A percentile compares a stretch with the other conserved stretches of the same genome.
phyloP scores from a whole-genome alignment of 1,140 invertebrate genomes.

The Frieseomelitta varia region DNA sequence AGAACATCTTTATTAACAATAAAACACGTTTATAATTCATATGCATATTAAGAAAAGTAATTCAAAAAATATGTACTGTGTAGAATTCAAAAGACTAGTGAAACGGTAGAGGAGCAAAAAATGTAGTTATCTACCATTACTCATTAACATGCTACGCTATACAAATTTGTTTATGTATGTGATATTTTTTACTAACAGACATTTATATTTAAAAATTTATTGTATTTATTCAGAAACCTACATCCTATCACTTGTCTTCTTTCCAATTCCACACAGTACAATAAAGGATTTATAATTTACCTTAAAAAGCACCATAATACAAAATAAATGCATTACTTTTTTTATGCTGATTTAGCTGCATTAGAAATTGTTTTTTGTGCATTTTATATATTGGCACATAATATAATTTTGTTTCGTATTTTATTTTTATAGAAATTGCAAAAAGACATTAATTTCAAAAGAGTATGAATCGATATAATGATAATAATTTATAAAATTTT shows the following conservation, averaged over 20 bases:
- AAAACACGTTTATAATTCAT: background rate
- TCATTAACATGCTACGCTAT: too few relatives aligned
- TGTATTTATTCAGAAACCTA: too few relatives aligned
- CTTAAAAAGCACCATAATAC: background rate
- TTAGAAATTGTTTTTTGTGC: background rate
- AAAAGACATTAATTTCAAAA: conserved; percentile 25
- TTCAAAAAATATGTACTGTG: background rate
- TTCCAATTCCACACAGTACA: background rate
- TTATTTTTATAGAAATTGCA: background rate
- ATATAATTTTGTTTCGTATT: background rate
- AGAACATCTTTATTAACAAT: background rate
- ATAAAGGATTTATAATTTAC: conserved; percentile 17
- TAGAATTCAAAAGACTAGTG: too few relatives aligned
- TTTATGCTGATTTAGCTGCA: background rate
- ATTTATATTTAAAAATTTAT: too few relatives aligned
- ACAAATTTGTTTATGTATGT: too few relatives aligned
- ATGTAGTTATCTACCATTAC: too few relatives aligned
- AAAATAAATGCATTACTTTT: conserved; percentile 34
- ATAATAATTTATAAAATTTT: conserved; percentile 37
- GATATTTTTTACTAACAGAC: too few relatives aligned
- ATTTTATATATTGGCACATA: background rate
- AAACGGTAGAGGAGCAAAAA: too few relatives aligned
- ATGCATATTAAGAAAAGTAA: background rate
- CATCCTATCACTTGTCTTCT: too few relatives aligned
- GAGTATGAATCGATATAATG: conserved; percentile 5